Evolutionary conservation across 1,140 invertebrate genomes (phyloP).

Genomic region (Polypedilum vanderplanki): DNA sequence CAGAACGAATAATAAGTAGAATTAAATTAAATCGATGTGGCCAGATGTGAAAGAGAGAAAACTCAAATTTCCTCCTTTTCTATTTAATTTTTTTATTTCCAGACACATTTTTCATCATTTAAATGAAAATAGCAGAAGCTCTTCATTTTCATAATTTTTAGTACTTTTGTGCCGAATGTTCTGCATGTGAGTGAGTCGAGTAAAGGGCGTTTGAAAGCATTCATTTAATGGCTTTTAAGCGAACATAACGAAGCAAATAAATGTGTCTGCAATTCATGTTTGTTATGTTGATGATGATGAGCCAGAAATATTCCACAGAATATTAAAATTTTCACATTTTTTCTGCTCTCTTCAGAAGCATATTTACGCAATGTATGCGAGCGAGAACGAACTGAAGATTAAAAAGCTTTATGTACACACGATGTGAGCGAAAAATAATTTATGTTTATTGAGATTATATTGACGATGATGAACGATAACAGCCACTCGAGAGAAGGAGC

Average conservation of each 20-base stretch:
- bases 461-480: slow-evolving; percentile 4
- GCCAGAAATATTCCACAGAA: neutral
- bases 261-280: slow-evolving; percentile 15
- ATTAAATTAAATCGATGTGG: no score
- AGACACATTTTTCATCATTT: no score
- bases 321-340: slow-evolving; percentile 5
- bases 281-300: slow-evolving; percentile 15
- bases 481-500: neutral
- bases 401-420: slow-evolving; percentile 12
- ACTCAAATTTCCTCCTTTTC: no score
- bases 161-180: no score
- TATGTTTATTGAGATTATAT: slow-evolving; percentile 14
- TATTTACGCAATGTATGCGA: neutral
- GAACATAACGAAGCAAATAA: neutral
- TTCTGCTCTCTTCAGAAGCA: neutral
- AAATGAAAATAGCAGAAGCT: no score
- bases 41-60: no score
- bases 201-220: neutral
- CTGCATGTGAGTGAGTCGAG: no score
- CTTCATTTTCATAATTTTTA: no score
- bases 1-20: no score
- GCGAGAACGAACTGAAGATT: neutral
- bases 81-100: no score
- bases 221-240: slow-evolving; percentile 6
- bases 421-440: neutral